phyloP scores from a whole-genome alignment of 2,888 invertebrate species.

The Scaptomyza polygonia region DNA sequence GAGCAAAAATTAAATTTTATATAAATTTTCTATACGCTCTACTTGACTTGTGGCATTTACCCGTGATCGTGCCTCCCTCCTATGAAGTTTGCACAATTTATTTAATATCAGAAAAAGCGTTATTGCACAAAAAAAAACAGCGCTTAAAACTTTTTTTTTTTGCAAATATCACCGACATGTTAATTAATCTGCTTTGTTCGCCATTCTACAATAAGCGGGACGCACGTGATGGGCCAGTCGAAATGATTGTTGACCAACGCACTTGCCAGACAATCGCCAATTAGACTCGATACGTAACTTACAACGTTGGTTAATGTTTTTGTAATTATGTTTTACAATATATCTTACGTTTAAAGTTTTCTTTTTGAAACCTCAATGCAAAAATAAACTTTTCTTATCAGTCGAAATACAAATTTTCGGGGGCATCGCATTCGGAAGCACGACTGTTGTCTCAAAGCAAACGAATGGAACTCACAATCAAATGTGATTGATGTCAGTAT shows the following conservation, averaged over 20 bases:
- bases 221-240: conserved; percentile 65
- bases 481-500: conserved; percentile 49
- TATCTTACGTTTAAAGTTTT: too few species aligned
- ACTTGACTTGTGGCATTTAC: conserved; percentile 33
- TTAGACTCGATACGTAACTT: conserved; percentile 40
- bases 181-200: conserved; percentile 74
- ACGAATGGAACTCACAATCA: conserved; percentile 33
- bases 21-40: conserved; percentile 20
- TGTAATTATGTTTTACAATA: too few species aligned
- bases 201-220: conserved; percentile 35
- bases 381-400: not conserved
- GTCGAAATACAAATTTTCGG: not conserved
- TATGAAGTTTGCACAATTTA: conserved; percentile 30
- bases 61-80: conserved; percentile 20
- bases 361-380: not conserved
- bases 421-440: conserved; percentile 15
- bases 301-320: too few species aligned
- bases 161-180: conserved; percentile 65
- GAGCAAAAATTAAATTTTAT: conserved; percentile 13
- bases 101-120: conserved; percentile 49
- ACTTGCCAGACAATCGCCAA: conserved; percentile 72
- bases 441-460: conserved; percentile 36
- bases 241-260: conserved; percentile 70
- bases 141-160: conserved; percentile 26
- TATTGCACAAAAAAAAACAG: conserved; percentile 20